Evolutionary conservation across 2,797 vertebrate genomes (phyloP).

Genomic region (Sylvilagus floridanus): DNA sequence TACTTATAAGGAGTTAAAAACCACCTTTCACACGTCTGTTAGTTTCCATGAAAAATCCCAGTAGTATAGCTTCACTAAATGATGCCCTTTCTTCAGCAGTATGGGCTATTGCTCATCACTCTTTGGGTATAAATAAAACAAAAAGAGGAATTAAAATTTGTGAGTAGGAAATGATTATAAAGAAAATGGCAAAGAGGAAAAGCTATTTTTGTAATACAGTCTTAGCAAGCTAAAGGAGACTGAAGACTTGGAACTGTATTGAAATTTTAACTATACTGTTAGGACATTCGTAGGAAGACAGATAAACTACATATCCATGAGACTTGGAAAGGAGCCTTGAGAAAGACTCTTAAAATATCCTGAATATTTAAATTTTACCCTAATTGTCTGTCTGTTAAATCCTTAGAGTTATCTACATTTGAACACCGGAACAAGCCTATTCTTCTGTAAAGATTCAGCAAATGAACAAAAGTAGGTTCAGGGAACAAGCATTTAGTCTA

Average conservation of each 20-base stretch:
- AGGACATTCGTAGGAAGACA: neutral
- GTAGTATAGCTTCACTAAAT: neutral
- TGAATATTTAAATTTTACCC: slow-evolving; percentile 7
- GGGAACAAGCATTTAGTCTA: neutral
- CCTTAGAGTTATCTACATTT: neutral
- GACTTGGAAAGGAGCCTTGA: neutral
- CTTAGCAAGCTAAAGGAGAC: neutral
- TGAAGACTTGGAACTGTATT: neutral
- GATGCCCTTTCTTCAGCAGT: neutral
- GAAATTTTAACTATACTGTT: neutral
- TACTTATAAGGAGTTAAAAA: slow-evolving; percentile 8
- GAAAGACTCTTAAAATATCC: slow-evolving; percentile 26
- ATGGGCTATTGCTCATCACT: neutral
- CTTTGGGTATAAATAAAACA: neutral
- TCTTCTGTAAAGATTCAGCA: neutral
- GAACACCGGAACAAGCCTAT: neutral
- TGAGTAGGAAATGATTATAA: slow-evolving; percentile 5
- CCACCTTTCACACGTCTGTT: neutral
- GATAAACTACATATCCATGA: neutral
- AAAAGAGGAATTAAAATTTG: slow-evolving; percentile 37
- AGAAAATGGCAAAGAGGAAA: neutral
- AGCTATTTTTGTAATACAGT: neutral
- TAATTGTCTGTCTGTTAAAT: neutral
- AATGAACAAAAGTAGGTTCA: neutral
- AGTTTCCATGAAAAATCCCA: slow-evolving; percentile 10